These are phyloP conservation scores for Melanotus villosus DNA, from an alignment of 2,888 invertebrate species.

Conservation along the genomic window DNA sequence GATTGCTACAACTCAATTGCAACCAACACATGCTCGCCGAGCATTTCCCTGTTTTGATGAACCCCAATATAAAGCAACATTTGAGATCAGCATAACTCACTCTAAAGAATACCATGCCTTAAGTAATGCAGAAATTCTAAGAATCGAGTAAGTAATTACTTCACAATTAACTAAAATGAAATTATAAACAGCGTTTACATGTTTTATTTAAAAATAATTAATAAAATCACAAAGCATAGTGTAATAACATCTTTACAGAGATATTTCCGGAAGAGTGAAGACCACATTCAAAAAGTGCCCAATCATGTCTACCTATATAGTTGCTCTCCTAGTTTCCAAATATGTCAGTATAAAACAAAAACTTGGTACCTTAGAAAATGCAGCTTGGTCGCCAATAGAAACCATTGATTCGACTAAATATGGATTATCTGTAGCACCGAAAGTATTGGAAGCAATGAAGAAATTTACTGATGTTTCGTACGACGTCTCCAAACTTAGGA, in stretches of 20 bases:
- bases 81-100: constrained; percentile 67
- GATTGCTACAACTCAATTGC: constrained; percentile 78
- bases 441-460: constrained; percentile 70
- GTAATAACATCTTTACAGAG: too few relatives aligned
- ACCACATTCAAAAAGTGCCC: constrained; percentile 67
- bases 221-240: too few relatives aligned
- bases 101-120: constrained; percentile 54
- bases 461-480: constrained; percentile 74
- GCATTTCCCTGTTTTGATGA: constrained; percentile 88
- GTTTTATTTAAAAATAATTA: too few relatives aligned
- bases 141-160: not conserved
- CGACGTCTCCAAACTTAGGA: constrained; percentile 73
- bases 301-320: constrained; percentile 87
- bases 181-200: too few relatives aligned
- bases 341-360: constrained; percentile 67
- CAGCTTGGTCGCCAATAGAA: constrained; percentile 68
- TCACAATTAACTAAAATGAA: too few relatives aligned
- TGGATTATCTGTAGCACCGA: constrained; percentile 67
- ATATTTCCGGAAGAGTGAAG: too few relatives aligned
- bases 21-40: constrained; percentile 76
- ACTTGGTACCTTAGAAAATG: constrained; percentile 39
- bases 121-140: constrained; percentile 47
- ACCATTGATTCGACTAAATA: constrained; percentile 68
- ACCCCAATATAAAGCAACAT: constrained; percentile 67
- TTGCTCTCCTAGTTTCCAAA: constrained; percentile 88